These are phyloP conservation scores for Peromyscus eremicus DNA, from an alignment of 2,797 vertebrate species.

Conservation along the genomic window DNA sequence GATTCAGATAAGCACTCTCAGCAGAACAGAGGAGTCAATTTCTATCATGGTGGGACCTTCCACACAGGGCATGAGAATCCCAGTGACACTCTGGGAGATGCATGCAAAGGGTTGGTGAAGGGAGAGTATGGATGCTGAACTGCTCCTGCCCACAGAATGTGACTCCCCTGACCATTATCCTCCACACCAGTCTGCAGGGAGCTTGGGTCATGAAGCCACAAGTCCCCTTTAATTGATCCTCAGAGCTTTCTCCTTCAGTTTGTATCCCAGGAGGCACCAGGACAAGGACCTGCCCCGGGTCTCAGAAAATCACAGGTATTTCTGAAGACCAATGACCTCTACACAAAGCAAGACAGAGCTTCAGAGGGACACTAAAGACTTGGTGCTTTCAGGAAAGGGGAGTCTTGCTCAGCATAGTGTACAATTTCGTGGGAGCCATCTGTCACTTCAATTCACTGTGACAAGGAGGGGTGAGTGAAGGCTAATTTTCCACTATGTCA, in stretches of 20 bases:
- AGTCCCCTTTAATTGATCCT: constrained; percentile 6
- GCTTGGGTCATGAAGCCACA: neutral
- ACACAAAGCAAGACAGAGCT: neutral
- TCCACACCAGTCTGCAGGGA: neutral
- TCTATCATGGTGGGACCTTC: neutral
- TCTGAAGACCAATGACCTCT: neutral
- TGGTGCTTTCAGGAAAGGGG: too few relatives aligned
- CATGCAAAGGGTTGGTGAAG: neutral
- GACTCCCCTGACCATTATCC: too few relatives aligned
- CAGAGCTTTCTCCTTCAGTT: neutral
- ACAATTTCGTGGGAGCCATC: neutral
- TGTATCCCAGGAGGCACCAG: neutral
- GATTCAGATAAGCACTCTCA: neutral
- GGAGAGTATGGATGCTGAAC: neutral
- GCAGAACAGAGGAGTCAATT: neutral
- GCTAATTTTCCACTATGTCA: accelerated
- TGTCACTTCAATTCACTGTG: neutral
- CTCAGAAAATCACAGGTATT: neutral
- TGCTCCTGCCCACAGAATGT: neutral
- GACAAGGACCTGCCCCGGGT: neutral
- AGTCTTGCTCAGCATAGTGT: neutral
- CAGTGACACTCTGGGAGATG: neutral
- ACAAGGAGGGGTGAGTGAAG: neutral
- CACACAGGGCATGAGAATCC: neutral
- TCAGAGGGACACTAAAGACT: too few relatives aligned